These are phyloP conservation scores for Polypterus senegalus DNA, from an alignment of 2,113 vertebrate species.

Conservation along the genomic window DNA sequence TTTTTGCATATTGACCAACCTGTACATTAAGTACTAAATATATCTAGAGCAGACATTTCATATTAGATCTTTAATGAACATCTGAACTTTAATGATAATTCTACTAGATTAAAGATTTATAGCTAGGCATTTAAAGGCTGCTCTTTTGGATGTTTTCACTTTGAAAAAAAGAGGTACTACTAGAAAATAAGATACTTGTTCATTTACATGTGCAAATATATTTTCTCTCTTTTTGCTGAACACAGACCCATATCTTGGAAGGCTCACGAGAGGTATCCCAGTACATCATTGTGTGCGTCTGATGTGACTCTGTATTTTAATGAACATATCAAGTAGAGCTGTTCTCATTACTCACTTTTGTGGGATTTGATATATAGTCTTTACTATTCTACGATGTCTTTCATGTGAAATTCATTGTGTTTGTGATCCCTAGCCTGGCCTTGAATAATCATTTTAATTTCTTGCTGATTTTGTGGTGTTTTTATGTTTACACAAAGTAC, in stretches of 20 bases:
- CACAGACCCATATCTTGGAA: constrained; percentile 32
- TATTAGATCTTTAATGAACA: too few relatives aligned
- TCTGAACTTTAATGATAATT: too few relatives aligned
- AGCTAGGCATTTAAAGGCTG: too few relatives aligned
- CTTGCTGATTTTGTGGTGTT: background rate
- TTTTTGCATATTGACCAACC: too few relatives aligned
- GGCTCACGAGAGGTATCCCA: constrained; percentile 35
- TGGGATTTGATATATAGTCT: background rate
- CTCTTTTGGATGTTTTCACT: too few relatives aligned
- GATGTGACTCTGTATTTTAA: constrained; percentile 24
- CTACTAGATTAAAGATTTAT: too few relatives aligned
- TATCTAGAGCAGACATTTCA: too few relatives aligned
- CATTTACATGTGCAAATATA: constrained; percentile 21
- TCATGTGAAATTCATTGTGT: too few relatives aligned
- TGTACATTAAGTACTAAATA: too few relatives aligned
- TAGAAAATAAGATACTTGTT: constrained; percentile 14
- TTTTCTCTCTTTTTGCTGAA: constrained; percentile 28
- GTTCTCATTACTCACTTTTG: constrained; percentile 14
- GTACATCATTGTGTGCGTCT: constrained; percentile 20
- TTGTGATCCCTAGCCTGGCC: too few relatives aligned
- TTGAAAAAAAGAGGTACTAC: background rate
- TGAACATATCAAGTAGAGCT: constrained; percentile 12
- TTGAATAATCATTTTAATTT: constrained; percentile 1
- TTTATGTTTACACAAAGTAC: constrained; percentile 9
- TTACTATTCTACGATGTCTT: too few relatives aligned